Evolutionary conservation across 2,113 vertebrate genomes (phyloP).

Genomic region (Globicephala melas): DNA sequence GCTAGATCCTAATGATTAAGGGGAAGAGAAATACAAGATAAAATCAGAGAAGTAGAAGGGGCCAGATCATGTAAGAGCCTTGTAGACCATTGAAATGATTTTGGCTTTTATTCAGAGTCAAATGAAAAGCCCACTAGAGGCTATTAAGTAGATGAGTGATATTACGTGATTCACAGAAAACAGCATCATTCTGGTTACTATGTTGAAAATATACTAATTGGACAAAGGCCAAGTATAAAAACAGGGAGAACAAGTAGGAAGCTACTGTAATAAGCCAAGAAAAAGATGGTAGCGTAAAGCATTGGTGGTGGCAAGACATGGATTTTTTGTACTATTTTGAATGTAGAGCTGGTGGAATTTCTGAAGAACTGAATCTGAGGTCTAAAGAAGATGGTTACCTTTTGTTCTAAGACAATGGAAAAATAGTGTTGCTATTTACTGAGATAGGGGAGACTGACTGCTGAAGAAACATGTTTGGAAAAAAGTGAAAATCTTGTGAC

Average conservation of each 20-base stretch:
- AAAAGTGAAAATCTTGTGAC: neutral
- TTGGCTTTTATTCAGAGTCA: conserved; percentile 20
- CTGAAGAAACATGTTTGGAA: neutral
- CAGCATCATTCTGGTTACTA: neutral
- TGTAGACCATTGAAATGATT: neutral
- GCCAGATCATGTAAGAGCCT: neutral
- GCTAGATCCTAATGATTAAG: neutral
- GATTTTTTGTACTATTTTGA: neutral
- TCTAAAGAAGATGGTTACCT: neutral
- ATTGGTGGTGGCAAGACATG: neutral
- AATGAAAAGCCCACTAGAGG: neutral
- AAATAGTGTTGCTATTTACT: neutral
- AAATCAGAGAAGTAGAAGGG: neutral
- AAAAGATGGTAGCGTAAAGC: neutral
- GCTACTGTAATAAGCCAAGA: neutral
- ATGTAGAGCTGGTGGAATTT: neutral
- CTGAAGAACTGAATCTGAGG: neutral
- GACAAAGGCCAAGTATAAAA: neutral
- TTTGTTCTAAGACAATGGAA: neutral
- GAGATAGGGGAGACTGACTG: neutral
- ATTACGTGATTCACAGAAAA: neutral
- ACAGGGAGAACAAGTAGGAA: neutral
- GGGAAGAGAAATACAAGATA: neutral
- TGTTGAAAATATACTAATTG: neutral
- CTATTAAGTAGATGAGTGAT: neutral